Percentiles rank a stretch among this genome's conserved stretches.
These are phyloP conservation scores for Brachyptera putata DNA, from an alignment of 2,888 invertebrate species.

Conservation along the genomic window DNA sequence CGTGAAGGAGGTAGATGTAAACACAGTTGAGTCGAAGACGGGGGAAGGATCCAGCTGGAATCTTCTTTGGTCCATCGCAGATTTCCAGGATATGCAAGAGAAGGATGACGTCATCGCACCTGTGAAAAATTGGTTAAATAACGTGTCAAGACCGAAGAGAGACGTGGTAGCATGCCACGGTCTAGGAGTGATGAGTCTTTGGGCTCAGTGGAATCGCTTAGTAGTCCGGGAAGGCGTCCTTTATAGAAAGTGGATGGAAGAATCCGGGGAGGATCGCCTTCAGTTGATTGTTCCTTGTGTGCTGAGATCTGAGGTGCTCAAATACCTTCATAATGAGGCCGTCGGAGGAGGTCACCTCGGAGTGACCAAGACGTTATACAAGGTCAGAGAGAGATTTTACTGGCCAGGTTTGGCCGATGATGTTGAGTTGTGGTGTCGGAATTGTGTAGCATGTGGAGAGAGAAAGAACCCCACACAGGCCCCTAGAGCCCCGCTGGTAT, in stretches of 20 bases:
- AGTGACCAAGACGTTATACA: neutral
- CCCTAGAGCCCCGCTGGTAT: neutral
- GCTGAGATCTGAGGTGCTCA: neutral
- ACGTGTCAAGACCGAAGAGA: no score
- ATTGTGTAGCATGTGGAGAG: neutral
- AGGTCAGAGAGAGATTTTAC: neutral
- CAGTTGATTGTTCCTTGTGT: neutral
- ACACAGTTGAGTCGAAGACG: neutral
- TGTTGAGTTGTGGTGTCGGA: neutral
- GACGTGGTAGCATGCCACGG: no score
- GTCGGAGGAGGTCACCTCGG: constrained; percentile 12
- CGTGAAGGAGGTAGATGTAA: no score
- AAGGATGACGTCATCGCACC: neutral
- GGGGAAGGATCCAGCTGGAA: neutral
- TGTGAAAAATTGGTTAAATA: no score
- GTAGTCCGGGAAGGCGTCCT: neutral
- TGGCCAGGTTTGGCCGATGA: constrained; percentile 5
- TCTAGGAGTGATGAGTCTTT: neutral
- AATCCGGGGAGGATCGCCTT: neutral
- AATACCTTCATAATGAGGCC: neutral
- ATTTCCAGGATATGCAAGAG: neutral
- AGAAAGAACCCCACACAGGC: neutral
- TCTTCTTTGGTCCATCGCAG: neutral
- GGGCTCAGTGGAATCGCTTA: neutral
- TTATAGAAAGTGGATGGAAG: neutral